Evolutionary conservation across 2,113 vertebrate genomes (phyloP).

Genomic region (Paratilapia polleni): DNA sequence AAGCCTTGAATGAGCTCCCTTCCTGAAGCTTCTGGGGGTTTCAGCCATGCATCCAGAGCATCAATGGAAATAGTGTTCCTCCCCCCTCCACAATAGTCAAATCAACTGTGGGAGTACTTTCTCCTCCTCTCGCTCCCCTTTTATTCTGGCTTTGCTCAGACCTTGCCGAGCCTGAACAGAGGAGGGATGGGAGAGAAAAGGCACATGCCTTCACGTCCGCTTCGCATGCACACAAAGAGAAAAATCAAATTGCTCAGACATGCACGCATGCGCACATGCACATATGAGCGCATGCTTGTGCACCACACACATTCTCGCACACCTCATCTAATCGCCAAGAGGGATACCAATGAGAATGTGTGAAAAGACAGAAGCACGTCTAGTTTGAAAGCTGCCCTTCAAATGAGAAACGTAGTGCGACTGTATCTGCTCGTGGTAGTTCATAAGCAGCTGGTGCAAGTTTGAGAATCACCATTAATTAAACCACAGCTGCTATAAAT

Average conservation of each 20-base stretch:
- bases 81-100: conserved; percentile 70
- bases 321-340: conserved; percentile 42
- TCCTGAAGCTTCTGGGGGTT: conserved; percentile 74
- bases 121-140: conserved; percentile 66
- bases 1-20: conserved; percentile 65
- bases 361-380: conserved; percentile 20
- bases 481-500: not conserved
- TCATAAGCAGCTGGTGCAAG: no score
- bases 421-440: no score
- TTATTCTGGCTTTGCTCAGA: conserved; percentile 71
- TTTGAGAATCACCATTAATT: not conserved
- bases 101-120: conserved; percentile 72
- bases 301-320: conserved; percentile 37
- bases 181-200: conserved; percentile 71
- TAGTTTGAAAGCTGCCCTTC: conserved; percentile 8
- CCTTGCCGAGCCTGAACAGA: conserved; percentile 64
- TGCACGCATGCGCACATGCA: conserved; percentile 62
- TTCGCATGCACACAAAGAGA: conserved; percentile 69
- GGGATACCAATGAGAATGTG: conserved; percentile 28
- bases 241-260: conserved; percentile 73
- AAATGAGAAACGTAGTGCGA: not conserved
- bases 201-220: conserved; percentile 82
- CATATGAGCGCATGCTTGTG: conserved; percentile 41
- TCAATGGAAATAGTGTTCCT: conserved; percentile 76
- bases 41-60: conserved; percentile 74